Conservation (phyloP, 2,888 invertebrate species). For the Acanthoscelides obtectus region DNA sequence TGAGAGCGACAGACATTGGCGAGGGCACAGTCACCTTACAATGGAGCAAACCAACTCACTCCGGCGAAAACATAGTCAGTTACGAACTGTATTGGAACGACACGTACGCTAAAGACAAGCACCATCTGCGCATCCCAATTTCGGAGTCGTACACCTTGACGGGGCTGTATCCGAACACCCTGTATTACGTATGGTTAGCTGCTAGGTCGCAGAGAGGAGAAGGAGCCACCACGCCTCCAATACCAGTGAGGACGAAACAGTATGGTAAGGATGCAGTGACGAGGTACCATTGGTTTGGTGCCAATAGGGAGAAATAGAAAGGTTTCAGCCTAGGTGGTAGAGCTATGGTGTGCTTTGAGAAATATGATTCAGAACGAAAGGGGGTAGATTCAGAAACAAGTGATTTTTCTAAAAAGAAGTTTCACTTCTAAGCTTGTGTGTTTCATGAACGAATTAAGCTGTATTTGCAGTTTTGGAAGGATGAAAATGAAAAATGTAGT, state of each 20-base stretch:
- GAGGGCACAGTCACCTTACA: conserved; percentile 87
- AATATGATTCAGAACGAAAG: too few species aligned
- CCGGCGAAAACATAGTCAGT: conserved; percentile 88
- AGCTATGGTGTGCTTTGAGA: neutral
- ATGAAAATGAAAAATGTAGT: too few species aligned
- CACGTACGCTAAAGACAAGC: conserved; percentile 85
- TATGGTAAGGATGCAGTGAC: conserved; percentile 75
- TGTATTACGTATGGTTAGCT: conserved; percentile 96
- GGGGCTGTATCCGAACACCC: conserved; percentile 90
- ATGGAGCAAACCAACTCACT: conserved; percentile 90
- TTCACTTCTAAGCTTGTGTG: too few species aligned
- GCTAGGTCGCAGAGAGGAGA: conserved; percentile 91
- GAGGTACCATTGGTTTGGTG: neutral
- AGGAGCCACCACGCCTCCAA: conserved; percentile 91
- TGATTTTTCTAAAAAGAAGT: too few species aligned
- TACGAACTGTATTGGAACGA: conserved; percentile 98
- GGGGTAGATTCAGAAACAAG: too few species aligned
- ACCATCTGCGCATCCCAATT: conserved; percentile 78
- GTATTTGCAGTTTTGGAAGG: too few species aligned
- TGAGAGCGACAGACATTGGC: conserved; percentile 80
- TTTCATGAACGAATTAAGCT: too few species aligned
- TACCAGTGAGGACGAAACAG: conserved; percentile 93
- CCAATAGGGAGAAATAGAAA: neutral
- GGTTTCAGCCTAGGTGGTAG: neutral
- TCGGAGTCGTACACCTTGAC: conserved; percentile 82